A percentile compares a stretch with the other conserved stretches of the same genome.
Evolutionary conservation across 2,797 vertebrate species (phyloP).

Genomic region (Poeciliopsis paucimaculata): DNA sequence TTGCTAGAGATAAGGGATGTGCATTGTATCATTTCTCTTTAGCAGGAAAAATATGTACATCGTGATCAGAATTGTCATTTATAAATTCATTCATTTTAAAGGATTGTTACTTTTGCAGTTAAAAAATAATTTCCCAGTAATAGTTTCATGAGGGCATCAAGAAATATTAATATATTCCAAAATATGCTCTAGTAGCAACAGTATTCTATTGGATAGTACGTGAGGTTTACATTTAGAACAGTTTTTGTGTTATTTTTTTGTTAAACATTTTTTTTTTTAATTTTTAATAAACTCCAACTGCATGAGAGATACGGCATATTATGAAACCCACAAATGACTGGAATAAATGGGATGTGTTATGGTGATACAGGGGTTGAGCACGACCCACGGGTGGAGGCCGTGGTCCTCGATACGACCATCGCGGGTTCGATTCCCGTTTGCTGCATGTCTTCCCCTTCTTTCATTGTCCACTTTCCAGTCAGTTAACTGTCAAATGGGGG

Average conservation of each 20-base stretch:
- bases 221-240: background rate
- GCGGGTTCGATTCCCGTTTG: too few species aligned
- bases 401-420: too few species aligned
- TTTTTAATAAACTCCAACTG: background rate
- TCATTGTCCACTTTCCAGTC: too few species aligned
- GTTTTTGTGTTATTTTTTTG: background rate
- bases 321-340: background rate
- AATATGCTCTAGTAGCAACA: background rate
- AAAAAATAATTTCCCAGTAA: background rate
- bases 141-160: background rate
- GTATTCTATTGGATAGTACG: background rate
- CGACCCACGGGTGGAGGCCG: too few species aligned
- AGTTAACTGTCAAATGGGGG: too few species aligned
- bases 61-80: background rate
- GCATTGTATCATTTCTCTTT: background rate
- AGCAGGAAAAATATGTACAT: background rate
- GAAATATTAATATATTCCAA: background rate
- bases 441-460: too few species aligned
- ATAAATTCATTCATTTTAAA: too few species aligned
- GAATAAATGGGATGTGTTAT: too few species aligned
- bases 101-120: background rate
- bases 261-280: background rate
- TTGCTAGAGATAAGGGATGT: background rate
- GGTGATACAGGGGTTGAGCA: too few species aligned
- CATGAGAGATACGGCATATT: background rate